Evolutionary conservation across 2,113 vertebrate genomes (phyloP).

Genomic region (Eulacestoma nigropectus): DNA sequence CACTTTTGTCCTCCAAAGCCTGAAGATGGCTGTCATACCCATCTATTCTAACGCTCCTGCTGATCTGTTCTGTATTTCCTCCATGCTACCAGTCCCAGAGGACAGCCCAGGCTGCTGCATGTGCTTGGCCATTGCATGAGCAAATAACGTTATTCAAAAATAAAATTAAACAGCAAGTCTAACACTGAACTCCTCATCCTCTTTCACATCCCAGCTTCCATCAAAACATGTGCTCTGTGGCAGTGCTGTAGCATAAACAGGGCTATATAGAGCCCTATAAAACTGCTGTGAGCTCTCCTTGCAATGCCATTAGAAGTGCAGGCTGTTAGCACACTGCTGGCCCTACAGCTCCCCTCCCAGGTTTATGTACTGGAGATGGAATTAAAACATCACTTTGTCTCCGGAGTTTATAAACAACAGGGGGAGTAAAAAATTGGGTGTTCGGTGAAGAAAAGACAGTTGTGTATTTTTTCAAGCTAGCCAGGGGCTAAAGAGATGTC

Average conservation of each 20-base stretch:
- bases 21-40: not conserved
- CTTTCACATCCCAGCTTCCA: slow-evolving; percentile 10
- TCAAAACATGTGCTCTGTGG: not conserved
- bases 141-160: slow-evolving; percentile 20
- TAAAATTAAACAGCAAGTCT: slow-evolving; percentile 18
- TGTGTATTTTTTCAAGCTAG: slow-evolving; percentile 78
- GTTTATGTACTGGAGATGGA: slow-evolving; percentile 74
- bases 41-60: not conserved
- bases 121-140: not conserved
- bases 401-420: slow-evolving; percentile 75
- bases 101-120: not conserved
- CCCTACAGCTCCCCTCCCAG: slow-evolving; percentile 62
- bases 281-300: not conserved
- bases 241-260: slow-evolving; percentile 32
- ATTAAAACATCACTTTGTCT: slow-evolving; percentile 77
- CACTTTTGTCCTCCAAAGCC: not conserved
- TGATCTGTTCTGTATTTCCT: not conserved
- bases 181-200: slow-evolving; percentile 2
- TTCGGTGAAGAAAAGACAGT: slow-evolving; percentile 74
- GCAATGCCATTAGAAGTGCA: slow-evolving; percentile 39
- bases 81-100: not conserved
- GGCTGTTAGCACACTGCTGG: slow-evolving; percentile 62
- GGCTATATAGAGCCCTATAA: slow-evolving; percentile 29
- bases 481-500: slow-evolving; percentile 67
- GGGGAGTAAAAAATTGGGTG: slow-evolving; percentile 74